Base-by-base conservation (phyloP, 2,797 vertebrate species). In the Naso thynnoides region DNA sequence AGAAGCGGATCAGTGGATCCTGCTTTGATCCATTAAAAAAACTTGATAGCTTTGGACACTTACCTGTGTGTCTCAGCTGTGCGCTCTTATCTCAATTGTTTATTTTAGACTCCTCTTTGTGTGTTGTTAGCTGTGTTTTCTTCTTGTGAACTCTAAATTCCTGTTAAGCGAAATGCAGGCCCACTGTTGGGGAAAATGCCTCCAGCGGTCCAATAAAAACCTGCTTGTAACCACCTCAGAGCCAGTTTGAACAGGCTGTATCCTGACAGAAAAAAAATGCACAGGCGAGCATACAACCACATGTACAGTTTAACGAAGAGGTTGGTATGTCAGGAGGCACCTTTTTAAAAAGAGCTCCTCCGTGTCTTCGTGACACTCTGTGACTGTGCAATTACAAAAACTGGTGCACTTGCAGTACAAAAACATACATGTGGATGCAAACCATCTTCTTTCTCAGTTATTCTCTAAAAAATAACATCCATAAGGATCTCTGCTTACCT, bases 201-300 rank as follows among this genome's bases (percentile, higher is more conserved):
- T 86, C 64, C 48, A 64, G 78, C 79, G 1, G 3, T 19, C 50
- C 19, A 49, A 14, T 21, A 8, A 47, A 85, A 82, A 70, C 56
- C 38, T 52, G 79, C 38, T 73, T 54, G n/a, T 36, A 70, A 75
- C 59, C 5, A 8, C 68, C 41, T 48, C 42, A 8, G 57, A 78
- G 64, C 81, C 33, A 3, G 88, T 91, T 88, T 79, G 48, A 90
- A 79, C 89, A 61, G 85, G 88, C 82, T 77, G 24, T 23, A 39
- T 48, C 53, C 21, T 15, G 70, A 29, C 18, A 24, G 54, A 44
- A 75, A 36, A 57, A 53, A 41, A 26, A 14, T 2, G 23, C 55
- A 72, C 24, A 56, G n/a, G 45, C 0, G 1, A 41, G 44, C 53
- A 45, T 16, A 16, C 21, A 31, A 44, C 10, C 47, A 47, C 50